Evolutionary conservation across 1,140 invertebrate species (phyloP).

Genomic region (Drosophila bocqueti): DNA sequence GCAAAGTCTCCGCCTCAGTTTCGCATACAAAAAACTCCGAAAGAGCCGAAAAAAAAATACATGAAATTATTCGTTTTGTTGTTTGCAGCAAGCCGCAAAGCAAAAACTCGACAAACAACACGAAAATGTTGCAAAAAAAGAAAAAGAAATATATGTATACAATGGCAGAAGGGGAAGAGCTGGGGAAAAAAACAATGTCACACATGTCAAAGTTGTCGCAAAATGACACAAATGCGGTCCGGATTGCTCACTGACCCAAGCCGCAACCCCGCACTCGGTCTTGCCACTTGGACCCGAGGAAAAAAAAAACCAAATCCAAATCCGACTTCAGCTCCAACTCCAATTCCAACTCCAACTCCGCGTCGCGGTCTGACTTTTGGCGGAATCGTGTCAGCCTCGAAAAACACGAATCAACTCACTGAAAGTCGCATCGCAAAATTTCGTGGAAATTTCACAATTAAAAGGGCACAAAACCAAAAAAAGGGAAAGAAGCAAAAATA

Average conservation of each 20-base stretch:
- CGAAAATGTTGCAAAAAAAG: slow-evolving; percentile 70
- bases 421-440: slow-evolving; percentile 71
- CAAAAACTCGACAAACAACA: slow-evolving; percentile 65
- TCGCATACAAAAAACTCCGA: slow-evolving; percentile 46
- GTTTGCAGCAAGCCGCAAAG: slow-evolving; percentile 65
- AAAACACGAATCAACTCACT: slow-evolving; percentile 66
- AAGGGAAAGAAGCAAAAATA: slow-evolving; percentile 21
- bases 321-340: neutral
- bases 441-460: slow-evolving; percentile 83
- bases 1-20: slow-evolving; percentile 59
- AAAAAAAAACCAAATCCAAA: slow-evolving; percentile 27
- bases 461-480: slow-evolving; percentile 63
- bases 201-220: slow-evolving; percentile 83
- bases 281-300: slow-evolving; percentile 50
- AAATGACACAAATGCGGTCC: slow-evolving; percentile 82
- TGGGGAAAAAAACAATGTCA: slow-evolving; percentile 78
- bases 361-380: slow-evolving; percentile 43
- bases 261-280: slow-evolving; percentile 43
- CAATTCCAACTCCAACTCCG: slow-evolving; percentile 12
- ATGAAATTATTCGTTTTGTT: slow-evolving; percentile 72
- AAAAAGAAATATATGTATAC: slow-evolving; percentile 31
- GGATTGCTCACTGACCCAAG: slow-evolving; percentile 76
- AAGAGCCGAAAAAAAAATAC: slow-evolving; percentile 53
- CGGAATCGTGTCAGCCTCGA: slow-evolving; percentile 74
- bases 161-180: slow-evolving; percentile 19